These are phyloP conservation scores for Apamea monoglypha DNA, from an alignment of 2,888 invertebrate species.

Conservation along the genomic window DNA sequence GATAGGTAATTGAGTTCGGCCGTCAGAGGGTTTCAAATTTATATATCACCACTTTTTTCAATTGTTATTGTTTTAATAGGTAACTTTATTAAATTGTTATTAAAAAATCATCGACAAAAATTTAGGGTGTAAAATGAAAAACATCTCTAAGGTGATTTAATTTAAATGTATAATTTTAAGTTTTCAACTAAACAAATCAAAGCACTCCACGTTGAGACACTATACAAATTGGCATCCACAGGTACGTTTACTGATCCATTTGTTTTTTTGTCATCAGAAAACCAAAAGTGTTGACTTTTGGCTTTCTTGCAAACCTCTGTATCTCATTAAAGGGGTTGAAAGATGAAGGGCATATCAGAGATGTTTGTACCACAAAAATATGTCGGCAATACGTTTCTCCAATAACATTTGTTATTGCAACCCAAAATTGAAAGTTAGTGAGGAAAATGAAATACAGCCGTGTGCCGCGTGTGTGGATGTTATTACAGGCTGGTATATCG, in stretches of 20 bases:
- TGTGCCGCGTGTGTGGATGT: constrained; percentile 16
- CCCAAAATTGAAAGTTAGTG: constrained; percentile 25
- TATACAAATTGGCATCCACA: neutral
- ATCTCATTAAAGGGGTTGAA: constrained; percentile 9
- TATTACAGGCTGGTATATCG: constrained; percentile 14
- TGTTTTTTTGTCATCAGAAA: neutral
- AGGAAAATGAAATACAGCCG: constrained; percentile 28
- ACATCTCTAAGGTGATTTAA: neutral
- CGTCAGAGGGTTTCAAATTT: no score
- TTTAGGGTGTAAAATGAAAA: neutral
- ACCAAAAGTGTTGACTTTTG: no score
- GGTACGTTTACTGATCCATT: neutral
- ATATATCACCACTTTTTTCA: no score
- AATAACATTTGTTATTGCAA: constrained; percentile 49
- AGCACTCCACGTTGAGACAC: neutral
- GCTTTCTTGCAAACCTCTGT: neutral
- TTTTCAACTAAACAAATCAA: neutral
- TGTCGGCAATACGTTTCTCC: constrained; percentile 31
- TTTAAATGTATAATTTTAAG: neutral
- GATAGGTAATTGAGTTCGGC: no score
- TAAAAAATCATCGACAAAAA: no score
- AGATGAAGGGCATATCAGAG: constrained; percentile 4
- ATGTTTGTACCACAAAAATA: constrained; percentile 15
- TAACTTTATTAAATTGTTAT: no score
- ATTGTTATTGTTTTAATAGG: no score